These are phyloP conservation scores for Paramisgurnus dabryanus DNA, from an alignment of 2,113 vertebrate species.

Conservation along the genomic window DNA sequence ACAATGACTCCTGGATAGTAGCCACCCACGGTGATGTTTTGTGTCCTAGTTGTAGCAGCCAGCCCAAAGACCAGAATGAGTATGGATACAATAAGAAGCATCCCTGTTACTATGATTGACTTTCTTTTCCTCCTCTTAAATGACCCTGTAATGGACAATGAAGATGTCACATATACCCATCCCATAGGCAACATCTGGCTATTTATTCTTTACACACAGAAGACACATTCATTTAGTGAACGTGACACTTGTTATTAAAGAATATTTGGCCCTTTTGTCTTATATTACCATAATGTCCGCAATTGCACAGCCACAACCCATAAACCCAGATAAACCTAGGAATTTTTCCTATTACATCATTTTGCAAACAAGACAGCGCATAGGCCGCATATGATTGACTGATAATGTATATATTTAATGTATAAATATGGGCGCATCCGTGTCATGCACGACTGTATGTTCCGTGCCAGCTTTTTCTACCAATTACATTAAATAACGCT, in stretches of 20 bases:
- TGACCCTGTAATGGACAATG: constrained; percentile 75
- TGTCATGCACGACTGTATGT: background rate
- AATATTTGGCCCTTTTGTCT: background rate
- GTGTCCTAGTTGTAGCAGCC: constrained; percentile 94
- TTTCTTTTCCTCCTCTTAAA: constrained; percentile 96
- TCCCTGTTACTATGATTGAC: constrained; percentile 91
- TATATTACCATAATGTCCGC: background rate
- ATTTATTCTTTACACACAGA: background rate
- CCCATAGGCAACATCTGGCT: background rate
- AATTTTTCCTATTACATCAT: background rate
- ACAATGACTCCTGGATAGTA: constrained; percentile 98
- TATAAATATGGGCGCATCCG: background rate
- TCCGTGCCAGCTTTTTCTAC: background rate
- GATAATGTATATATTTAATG: background rate
- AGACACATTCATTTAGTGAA: background rate
- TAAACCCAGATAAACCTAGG: constrained; percentile 17
- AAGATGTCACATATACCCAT: constrained; percentile 8
- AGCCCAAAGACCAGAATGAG: constrained; percentile 95
- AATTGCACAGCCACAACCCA: constrained; percentile 14
- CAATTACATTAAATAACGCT: background rate
- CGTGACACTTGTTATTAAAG: background rate
- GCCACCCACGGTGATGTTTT: constrained; percentile 97
- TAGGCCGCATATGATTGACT: too few species aligned
- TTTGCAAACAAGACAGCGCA: background rate
- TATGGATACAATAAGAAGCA: constrained; percentile 91